Evolutionary conservation across 1,140 invertebrate genomes (phyloP).

Genomic region (Ceratoteleas bidentatus): DNA sequence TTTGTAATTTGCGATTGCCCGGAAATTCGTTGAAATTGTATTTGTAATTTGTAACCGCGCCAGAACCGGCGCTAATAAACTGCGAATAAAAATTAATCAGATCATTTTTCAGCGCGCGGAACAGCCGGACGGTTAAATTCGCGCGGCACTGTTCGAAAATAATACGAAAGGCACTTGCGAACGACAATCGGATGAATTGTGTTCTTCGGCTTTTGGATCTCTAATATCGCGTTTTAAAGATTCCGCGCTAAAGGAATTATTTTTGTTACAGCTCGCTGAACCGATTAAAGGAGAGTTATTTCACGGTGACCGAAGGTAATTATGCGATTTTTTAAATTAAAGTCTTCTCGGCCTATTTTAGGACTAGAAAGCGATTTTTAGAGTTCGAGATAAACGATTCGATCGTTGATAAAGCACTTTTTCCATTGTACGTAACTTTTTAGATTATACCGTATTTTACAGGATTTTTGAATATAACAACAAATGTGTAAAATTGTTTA

Average conservation of each 20-base stretch:
- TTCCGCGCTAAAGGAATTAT: background rate
- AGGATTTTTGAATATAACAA: too few relatives aligned
- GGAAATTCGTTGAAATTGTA: conserved; percentile 9
- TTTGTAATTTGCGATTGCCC: conserved; percentile 3
- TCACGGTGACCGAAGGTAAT: too few relatives aligned
- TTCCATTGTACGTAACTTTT: too few relatives aligned
- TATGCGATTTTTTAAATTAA: too few relatives aligned
- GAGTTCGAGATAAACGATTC: too few relatives aligned
- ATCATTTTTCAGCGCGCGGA: conserved; percentile 2
- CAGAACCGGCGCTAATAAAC: conserved; percentile 3
- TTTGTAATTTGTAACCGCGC: conserved; percentile 10
- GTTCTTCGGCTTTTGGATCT: background rate
- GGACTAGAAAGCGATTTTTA: too few relatives aligned
- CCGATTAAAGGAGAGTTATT: too few relatives aligned
- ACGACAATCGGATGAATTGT: conserved; percentile 4
- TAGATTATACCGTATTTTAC: too few relatives aligned
- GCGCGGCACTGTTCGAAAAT: background rate
- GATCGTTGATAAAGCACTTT: too few relatives aligned
- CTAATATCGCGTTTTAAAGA: background rate
- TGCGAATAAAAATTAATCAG: conserved; percentile 8
- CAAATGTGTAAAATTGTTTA: too few relatives aligned
- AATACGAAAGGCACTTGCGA: conserved; percentile 1
- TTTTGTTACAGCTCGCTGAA: background rate
- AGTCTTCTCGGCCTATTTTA: too few relatives aligned
- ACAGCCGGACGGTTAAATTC: background rate